Evolutionary conservation across 1,140 invertebrate species (phyloP).

Genomic region (Bombus sibiricus): DNA sequence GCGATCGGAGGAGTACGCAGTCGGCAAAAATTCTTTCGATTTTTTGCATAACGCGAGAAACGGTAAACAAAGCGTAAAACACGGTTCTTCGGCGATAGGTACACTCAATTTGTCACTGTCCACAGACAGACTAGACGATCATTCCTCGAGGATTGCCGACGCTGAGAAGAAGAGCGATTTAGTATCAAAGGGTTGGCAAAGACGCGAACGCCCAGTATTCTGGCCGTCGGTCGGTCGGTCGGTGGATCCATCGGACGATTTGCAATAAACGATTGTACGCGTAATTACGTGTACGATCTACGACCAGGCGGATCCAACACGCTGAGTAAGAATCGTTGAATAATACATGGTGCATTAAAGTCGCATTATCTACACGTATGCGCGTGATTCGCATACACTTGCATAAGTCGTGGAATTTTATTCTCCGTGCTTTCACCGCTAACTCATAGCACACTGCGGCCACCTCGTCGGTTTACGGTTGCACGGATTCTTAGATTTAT

Average conservation of each 20-base stretch:
- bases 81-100: slow-evolving; percentile 70
- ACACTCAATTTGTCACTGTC: slow-evolving; percentile 76
- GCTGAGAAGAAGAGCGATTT: slow-evolving; percentile 6
- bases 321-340: slow-evolving; percentile 60
- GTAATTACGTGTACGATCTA: slow-evolving; percentile 51
- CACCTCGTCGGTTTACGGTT: neutral
- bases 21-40: slow-evolving; percentile 60
- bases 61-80: slow-evolving; percentile 76
- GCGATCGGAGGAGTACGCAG: slow-evolving; percentile 45
- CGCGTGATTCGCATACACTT: slow-evolving; percentile 54
- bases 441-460: slow-evolving; percentile 5
- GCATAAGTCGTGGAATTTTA: slow-evolving; percentile 51
- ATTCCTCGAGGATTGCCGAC: slow-evolving; percentile 68
- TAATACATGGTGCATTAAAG: slow-evolving; percentile 70
- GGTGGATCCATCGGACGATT: slow-evolving; percentile 16
- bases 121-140: slow-evolving; percentile 61
- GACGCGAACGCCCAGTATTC: slow-evolving; percentile 7
- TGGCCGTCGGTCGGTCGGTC: neutral
- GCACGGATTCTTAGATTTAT: slow-evolving; percentile 27
- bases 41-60: slow-evolving; percentile 74
- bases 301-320: slow-evolving; percentile 17
- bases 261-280: slow-evolving; percentile 44
- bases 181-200: slow-evolving; percentile 36
- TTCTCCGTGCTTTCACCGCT: slow-evolving; percentile 10
- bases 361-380: slow-evolving; percentile 62